Conservation (phyloP, 2,888 invertebrate genomes). For the Crossocerus cetratus region DNA sequence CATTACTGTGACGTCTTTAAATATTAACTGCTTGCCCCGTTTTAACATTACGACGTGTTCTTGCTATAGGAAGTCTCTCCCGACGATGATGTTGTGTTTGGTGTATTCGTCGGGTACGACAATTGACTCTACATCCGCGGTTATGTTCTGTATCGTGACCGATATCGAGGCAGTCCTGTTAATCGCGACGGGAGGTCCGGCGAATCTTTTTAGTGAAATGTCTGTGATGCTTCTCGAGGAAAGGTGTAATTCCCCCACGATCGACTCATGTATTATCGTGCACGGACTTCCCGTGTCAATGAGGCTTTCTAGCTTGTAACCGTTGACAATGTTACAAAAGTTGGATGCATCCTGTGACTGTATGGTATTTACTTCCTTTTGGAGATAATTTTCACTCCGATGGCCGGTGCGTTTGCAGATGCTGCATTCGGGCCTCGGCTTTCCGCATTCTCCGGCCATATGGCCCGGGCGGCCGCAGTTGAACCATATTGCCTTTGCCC, state of each 20-base stretch:
- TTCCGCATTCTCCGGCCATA: no score
- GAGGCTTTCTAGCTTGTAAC: neutral
- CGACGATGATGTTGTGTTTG: neutral
- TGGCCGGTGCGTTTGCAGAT: no score
- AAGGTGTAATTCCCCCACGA: neutral
- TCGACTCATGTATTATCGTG: neutral
- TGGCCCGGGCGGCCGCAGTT: no score
- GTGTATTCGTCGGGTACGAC: conserved; percentile 6
- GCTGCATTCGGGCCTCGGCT: no score
- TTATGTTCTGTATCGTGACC: neutral
- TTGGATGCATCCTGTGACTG: no score
- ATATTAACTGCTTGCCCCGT: neutral
- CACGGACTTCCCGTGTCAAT: conserved; percentile 6
- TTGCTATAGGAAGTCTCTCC: conserved; percentile 17
- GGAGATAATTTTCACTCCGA: no score
- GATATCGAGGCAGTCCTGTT: neutral
- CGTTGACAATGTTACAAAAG: neutral
- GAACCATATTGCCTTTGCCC: no score
- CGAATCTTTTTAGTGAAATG: conserved; percentile 8
- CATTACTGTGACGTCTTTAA: neutral
- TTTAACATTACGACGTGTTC: conserved; percentile 9
- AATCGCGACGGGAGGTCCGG: neutral
- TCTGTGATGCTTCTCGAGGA: neutral
- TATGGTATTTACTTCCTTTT: no score
- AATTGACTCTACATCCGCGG: neutral